Conservation (phyloP, 2,888 invertebrate species). For the Phorcus lineatus region DNA sequence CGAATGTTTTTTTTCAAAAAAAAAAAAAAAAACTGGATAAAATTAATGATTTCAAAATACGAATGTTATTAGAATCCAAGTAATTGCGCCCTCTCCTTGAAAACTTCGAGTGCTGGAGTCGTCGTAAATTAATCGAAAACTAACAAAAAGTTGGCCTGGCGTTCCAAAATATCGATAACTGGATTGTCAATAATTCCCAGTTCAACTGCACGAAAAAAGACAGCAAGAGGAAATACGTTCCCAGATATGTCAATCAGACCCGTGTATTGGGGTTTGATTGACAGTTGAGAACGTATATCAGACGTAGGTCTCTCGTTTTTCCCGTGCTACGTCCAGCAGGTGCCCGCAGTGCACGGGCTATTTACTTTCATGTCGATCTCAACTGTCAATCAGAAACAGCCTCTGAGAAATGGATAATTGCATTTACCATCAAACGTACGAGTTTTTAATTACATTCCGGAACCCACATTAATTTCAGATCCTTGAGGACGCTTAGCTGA, state of each 20-base stretch:
- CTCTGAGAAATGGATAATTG: conserved; percentile 16
- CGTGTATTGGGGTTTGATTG: neutral
- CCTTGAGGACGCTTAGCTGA: neutral
- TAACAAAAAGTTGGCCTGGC: too few relatives aligned
- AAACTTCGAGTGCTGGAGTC: too few relatives aligned
- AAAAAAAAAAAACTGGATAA: too few relatives aligned
- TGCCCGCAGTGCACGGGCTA: neutral
- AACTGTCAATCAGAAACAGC: neutral
- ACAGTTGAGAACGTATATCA: conserved; percentile 9
- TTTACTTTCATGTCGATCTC: neutral
- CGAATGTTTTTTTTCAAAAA: too few relatives aligned
- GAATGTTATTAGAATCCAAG: too few relatives aligned
- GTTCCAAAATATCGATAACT: too few relatives aligned
- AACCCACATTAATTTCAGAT: neutral
- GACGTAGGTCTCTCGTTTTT: neutral
- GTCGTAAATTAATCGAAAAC: too few relatives aligned
- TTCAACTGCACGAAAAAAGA: neutral
- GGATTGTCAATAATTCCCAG: neutral
- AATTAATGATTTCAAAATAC: too few relatives aligned
- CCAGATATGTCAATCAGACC: neutral
- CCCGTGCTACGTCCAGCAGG: neutral
- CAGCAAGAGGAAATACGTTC: neutral
- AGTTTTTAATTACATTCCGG: neutral
- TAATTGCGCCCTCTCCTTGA: too few relatives aligned
- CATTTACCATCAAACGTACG: conserved; percentile 20